phyloP scores from a whole-genome alignment of 2,113 vertebrate genomes.

The Tringa solitaria region DNA sequence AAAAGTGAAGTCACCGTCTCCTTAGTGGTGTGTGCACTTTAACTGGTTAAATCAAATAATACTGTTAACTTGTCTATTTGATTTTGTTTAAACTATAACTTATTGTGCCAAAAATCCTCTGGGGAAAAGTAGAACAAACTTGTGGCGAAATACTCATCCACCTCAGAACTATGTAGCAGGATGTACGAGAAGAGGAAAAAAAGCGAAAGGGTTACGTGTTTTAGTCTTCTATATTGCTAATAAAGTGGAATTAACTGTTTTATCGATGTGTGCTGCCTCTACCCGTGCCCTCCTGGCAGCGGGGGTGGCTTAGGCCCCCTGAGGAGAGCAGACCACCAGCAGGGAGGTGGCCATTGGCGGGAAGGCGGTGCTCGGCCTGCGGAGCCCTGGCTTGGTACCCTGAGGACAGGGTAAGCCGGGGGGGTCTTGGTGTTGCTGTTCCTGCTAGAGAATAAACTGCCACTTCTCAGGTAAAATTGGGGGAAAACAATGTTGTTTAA shows the following conservation, averaged over 20 bases:
- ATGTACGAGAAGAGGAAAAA: not conserved
- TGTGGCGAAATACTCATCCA: fast-evolving
- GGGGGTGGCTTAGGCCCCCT: not conserved
- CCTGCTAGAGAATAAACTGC: too few species aligned
- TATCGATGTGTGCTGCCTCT: fast-evolving
- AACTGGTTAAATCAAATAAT: not conserved
- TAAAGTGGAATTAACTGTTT: fast-evolving
- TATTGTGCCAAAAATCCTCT: not conserved
- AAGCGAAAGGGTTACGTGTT: too few species aligned
- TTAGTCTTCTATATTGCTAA: fast-evolving
- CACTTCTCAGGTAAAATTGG: fast-evolving
- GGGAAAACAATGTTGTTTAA: not conserved
- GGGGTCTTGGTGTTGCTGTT: not conserved
- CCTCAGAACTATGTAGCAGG: fast-evolving
- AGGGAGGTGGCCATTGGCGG: not conserved
- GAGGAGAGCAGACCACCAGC: not conserved
- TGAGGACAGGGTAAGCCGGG: fast-evolving
- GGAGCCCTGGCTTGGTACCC: fast-evolving
- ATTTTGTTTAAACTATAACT: too few species aligned
- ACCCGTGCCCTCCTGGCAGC: fast-evolving
- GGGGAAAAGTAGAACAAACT: not conserved
- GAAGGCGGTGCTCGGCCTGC: fast-evolving
- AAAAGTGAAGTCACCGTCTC: not conserved
- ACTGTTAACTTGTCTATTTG: too few species aligned
- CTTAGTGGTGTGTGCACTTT: not conserved